Evolutionary conservation across 2,113 vertebrate species (phyloP), one percentile per base, ranked within the genome.

Genomic region (Sander lucioperca): DNA sequence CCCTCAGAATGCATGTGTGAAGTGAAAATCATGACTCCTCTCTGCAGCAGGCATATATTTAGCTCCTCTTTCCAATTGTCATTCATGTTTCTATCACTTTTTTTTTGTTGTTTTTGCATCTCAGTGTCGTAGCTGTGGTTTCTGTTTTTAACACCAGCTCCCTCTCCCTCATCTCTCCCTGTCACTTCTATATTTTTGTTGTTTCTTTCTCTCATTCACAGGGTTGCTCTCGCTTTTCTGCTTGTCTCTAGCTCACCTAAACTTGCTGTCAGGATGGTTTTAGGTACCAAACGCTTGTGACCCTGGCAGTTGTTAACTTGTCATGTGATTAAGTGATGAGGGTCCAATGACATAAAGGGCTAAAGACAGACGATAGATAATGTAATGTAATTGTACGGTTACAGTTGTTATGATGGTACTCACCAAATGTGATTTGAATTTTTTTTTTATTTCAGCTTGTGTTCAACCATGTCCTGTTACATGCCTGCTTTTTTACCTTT

Each of bases 21-120:
- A 77, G 76, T 83, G 65, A 54, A 88, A 85, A 76, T 81, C 81
- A 59, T 47, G 77, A 73, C 57, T 66, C 53, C 27, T 72, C 21
- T 12, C 72, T 74, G 76, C 70, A 76, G 63, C 74, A 51, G 69
- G 66, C 45, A 25, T 91, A 90, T 84, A 84, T 91, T 90, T 88
- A 83, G 73, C 80, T 81, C 71, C 36, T 74, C 69, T 80, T 59
- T 78, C 39, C 58, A 48, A 56, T 27, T 75, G 71, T 85, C 74
- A 64, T 18, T 75, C 67, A 61, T 77, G 59, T 79, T 56, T 83
- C 27, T 47, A 16, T 82, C 62, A 56, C 61, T 23, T 53, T 78
- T 53, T 78, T 64, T 58, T 81, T 65, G 3, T 13, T 62, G 19
- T 77, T 63, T 61, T 59, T 68, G 47, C 82, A 54, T 80, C 59